Conservation (phyloP, 2,113 vertebrate species). For the Opisthocomus hoazin region DNA sequence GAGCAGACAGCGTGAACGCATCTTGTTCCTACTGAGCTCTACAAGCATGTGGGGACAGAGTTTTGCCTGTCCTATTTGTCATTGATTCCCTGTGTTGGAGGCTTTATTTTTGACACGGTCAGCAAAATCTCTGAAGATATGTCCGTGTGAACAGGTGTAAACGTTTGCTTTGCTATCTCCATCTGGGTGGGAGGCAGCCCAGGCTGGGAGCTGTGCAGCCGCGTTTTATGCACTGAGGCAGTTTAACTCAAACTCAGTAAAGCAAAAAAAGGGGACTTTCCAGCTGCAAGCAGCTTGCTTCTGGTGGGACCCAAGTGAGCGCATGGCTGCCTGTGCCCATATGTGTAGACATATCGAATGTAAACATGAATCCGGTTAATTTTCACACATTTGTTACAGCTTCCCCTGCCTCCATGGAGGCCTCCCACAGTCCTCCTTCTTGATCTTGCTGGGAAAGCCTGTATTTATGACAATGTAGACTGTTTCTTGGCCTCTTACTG, state of each 20-base stretch:
- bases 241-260: fast-evolving
- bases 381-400: not conserved
- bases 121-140: not conserved
- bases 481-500: not conserved
- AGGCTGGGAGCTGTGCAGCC: not conserved
- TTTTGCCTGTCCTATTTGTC: not conserved
- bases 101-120: not conserved
- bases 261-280: not conserved
- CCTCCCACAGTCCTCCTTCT: not conserved
- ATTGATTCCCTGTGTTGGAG: not conserved
- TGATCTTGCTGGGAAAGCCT: conserved; percentile 17
- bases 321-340: not conserved
- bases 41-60: not conserved
- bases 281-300: not conserved
- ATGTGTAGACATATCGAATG: not conserved
- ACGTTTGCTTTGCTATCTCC: not conserved
- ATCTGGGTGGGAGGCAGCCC: not conserved
- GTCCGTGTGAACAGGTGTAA: not conserved
- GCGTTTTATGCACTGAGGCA: not conserved
- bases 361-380: not conserved
- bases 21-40: not conserved
- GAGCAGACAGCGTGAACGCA: not conserved
- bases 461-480: not conserved
- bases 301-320: not conserved
- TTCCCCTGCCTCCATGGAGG: not conserved